These are phyloP conservation scores for Parnassius mnemosyne DNA, from an alignment of 2,888 invertebrate species.

Conservation along the genomic window DNA sequence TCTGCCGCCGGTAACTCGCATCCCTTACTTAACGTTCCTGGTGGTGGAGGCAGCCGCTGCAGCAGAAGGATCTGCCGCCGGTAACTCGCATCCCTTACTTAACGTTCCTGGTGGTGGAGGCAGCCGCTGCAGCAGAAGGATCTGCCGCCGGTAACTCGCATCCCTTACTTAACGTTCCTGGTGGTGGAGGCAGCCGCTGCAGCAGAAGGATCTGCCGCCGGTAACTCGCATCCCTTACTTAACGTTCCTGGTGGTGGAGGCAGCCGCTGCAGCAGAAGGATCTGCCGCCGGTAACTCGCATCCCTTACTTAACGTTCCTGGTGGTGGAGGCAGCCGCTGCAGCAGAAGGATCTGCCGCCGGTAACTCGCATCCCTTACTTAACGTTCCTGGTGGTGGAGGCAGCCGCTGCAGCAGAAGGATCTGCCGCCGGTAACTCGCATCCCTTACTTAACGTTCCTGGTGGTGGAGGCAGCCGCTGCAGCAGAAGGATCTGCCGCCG, in stretches of 20 bases:
- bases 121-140: conserved; percentile 28
- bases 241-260: conserved; percentile 61
- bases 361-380: conserved; percentile 6
- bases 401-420: conserved; percentile 28
- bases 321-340: conserved; percentile 43
- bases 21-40: too few species aligned
- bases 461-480: conserved; percentile 43
- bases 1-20: conserved; percentile 25
- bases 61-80: conserved; percentile 28
- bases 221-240: conserved; percentile 4
- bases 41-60: conserved; percentile 43
- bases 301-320: conserved; percentile 40
- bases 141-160: conserved; percentile 24
- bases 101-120: conserved; percentile 61
- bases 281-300: conserved; percentile 24
- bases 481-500: conserved; percentile 28
- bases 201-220: conserved; percentile 28
- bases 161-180: conserved; percentile 48
- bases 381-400: conserved; percentile 55
- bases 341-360: conserved; percentile 28
- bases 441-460: too few species aligned
- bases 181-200: conserved; percentile 43
- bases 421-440: conserved; percentile 25
- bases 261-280: conserved; percentile 28
- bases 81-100: conserved; percentile 4